Conservation (phyloP, 1,140 invertebrate species). For the Cheumatopsyche charites region DNA sequence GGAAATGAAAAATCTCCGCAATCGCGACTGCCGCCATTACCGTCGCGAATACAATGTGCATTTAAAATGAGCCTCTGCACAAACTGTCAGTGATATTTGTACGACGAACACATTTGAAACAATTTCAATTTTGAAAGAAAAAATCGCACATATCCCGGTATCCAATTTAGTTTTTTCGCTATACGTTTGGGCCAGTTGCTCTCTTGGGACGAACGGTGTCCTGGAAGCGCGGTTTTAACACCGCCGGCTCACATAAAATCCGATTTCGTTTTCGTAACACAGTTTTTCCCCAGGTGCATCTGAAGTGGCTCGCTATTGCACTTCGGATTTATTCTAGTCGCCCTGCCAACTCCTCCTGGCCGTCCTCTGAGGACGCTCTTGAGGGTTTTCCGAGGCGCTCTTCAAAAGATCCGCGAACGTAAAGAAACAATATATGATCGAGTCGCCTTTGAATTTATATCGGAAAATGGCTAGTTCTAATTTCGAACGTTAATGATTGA, state of each 20-base stretch:
- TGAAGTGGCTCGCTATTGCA: constrained; percentile 20
- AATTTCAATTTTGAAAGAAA: too few species aligned
- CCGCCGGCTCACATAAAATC: constrained; percentile 2
- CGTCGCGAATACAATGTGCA: constrained; percentile 21
- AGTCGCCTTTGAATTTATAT: too few species aligned
- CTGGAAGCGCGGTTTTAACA: constrained; percentile 1
- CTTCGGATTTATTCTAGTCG: not conserved
- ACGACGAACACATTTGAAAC: too few species aligned
- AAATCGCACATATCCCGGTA: too few species aligned
- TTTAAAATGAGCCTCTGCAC: constrained; percentile 26
- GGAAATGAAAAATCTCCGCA: constrained; percentile 24
- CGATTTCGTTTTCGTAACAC: constrained; percentile 18
- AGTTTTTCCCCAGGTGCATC: constrained; percentile 24
- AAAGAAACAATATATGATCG: too few species aligned
- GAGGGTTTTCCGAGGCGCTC: not conserved
- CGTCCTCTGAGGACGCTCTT: not conserved
- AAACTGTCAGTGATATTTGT: too few species aligned
- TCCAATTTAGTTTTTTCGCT: too few species aligned
- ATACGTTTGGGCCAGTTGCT: too few species aligned
- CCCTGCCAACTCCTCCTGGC: too few species aligned
- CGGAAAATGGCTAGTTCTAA: too few species aligned
- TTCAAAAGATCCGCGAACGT: not conserved
- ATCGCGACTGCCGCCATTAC: constrained; percentile 12
- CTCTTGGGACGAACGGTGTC: not conserved
- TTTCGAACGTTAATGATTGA: too few species aligned